These are phyloP conservation scores for Volucella zonaria DNA, from an alignment of 2,888 invertebrate genomes.

Conservation along the genomic window DNA sequence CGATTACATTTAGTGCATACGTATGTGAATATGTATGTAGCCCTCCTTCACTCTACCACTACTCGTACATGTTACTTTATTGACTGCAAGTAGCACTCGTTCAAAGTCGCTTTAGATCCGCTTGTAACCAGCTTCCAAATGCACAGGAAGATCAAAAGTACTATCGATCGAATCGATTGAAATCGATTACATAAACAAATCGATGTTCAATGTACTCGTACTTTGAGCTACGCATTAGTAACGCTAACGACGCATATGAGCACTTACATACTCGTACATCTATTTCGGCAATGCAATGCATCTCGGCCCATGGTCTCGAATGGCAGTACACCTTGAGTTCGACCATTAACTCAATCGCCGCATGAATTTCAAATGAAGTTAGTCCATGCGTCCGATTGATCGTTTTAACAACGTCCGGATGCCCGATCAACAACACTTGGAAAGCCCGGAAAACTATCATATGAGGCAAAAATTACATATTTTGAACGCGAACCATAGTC, in stretches of 20 bases:
- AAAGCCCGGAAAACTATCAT: conserved; percentile 46
- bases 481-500: conserved; percentile 55
- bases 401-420: too few species aligned
- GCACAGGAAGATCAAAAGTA: conserved; percentile 20
- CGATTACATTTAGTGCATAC: conserved; percentile 6
- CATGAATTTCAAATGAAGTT: conserved; percentile 49
- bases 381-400: too few species aligned
- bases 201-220: not conserved
- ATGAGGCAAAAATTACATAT: conserved; percentile 56
- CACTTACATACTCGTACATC: not conserved
- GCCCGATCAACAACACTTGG: not conserved
- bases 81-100: not conserved
- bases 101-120: conserved; percentile 41
- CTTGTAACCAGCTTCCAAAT: conserved; percentile 23
- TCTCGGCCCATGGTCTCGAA: conserved; percentile 5
- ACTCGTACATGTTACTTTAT: too few species aligned
- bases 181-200: conserved; percentile 28
- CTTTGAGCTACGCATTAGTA: conserved; percentile 5
- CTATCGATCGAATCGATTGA: not conserved
- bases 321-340: conserved; percentile 47
- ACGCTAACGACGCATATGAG: too few species aligned
- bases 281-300: conserved; percentile 37
- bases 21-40: not conserved
- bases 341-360: conserved; percentile 49
- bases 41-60: too few species aligned